Evolutionary conservation across 2,888 invertebrate species (phyloP).

Genomic region (Spicauda simplicius): DNA sequence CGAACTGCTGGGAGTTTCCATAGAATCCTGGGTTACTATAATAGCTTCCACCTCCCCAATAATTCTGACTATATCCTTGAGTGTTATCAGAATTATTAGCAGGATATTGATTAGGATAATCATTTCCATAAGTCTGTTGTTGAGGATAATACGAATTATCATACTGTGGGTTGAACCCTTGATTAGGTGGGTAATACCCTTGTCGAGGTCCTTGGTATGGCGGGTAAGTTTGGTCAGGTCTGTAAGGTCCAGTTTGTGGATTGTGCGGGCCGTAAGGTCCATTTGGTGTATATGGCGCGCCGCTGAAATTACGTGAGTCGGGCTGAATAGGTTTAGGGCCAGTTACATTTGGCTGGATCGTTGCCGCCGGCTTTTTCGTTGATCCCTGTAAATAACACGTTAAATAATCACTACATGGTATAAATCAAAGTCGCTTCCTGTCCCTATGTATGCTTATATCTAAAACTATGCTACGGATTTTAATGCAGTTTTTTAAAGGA

Average conservation of each 20-base stretch:
- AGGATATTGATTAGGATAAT: constrained; percentile 76
- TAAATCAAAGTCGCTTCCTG: too few relatives aligned
- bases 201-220: constrained; percentile 68
- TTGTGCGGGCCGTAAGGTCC: constrained; percentile 62
- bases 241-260: constrained; percentile 52
- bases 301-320: constrained; percentile 49
- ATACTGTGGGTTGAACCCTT: constrained; percentile 73
- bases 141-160: constrained; percentile 74
- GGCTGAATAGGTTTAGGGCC: constrained; percentile 49
- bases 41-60: constrained; percentile 74
- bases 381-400: constrained; percentile 58
- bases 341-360: constrained; percentile 75
- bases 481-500: too few relatives aligned
- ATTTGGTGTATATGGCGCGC: constrained; percentile 63
- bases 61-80: constrained; percentile 72
- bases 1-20: constrained; percentile 70
- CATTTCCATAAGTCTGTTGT: constrained; percentile 63
- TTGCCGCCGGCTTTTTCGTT: constrained; percentile 79
- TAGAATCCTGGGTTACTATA: constrained; percentile 73
- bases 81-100: constrained; percentile 60
- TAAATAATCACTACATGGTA: too few relatives aligned
- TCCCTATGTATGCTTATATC: too few relatives aligned
- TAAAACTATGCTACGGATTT: too few relatives aligned
- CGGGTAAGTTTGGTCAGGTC: constrained; percentile 67
- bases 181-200: constrained; percentile 80